Evolutionary conservation across 2,888 invertebrate genomes (phyloP).

Genomic region (Cantharis flavilabris): DNA sequence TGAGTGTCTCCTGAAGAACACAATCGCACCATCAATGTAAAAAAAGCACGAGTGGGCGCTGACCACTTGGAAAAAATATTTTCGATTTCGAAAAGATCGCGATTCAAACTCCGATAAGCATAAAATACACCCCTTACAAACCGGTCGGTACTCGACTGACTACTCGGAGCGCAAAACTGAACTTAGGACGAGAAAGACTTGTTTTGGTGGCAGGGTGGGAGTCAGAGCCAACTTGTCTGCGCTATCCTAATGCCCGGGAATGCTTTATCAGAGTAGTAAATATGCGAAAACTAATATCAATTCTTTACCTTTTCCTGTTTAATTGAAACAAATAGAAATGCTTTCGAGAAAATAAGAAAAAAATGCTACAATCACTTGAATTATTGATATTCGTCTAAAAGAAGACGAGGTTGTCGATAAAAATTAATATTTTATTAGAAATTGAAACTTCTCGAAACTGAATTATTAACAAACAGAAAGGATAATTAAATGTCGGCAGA

Average conservation of each 20-base stretch:
- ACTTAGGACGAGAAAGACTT: conserved; percentile 29
- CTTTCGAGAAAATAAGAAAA: not conserved
- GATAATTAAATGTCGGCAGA: not conserved
- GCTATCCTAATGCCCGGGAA: conserved; percentile 30
- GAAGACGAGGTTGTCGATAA: not conserved
- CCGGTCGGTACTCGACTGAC: conserved; percentile 35
- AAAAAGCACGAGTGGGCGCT: not conserved
- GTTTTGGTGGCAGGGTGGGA: conserved; percentile 35
- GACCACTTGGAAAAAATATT: not conserved
- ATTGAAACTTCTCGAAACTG: not conserved
- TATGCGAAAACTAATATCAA: not conserved
- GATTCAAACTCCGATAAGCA: not conserved
- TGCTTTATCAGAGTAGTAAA: not conserved
- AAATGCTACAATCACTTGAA: not conserved
- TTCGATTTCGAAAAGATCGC: conserved; percentile 16
- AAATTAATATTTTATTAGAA: not conserved
- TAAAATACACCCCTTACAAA: conserved; percentile 21
- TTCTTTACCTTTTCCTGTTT: not conserved
- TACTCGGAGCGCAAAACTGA: conserved; percentile 20
- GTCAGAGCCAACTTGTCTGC: conserved; percentile 39
- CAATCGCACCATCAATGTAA: not conserved
- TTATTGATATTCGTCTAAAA: not conserved
- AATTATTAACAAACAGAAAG: not conserved
- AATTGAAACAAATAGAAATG: not conserved
- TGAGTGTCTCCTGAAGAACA: not conserved